A percentile compares a stretch with the other conserved stretches of the same genome.
Evolutionary conservation across 2,113 vertebrate species (phyloP).

Genomic region (Boleophthalmus pectinirostris): DNA sequence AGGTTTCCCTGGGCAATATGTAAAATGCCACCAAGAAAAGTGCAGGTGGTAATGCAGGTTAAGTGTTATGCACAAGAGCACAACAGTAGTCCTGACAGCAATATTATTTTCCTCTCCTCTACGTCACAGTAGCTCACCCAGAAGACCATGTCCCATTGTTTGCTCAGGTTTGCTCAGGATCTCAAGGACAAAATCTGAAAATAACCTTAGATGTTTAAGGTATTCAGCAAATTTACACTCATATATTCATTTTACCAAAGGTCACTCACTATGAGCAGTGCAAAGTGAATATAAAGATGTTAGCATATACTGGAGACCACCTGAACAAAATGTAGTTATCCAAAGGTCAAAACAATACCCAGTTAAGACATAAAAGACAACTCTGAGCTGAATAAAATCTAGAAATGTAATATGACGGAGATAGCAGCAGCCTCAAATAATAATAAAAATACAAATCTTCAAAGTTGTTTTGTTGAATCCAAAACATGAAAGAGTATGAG

Average conservation of each 20-base stretch:
- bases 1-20: neutral
- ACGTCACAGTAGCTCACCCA: neutral
- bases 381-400: neutral
- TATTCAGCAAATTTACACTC: neutral
- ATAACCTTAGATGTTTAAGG: neutral
- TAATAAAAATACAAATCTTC: neutral
- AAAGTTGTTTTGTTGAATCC: constrained; percentile 1
- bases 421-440: neutral
- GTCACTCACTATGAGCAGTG: neutral
- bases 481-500: constrained; percentile 1
- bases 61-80: neutral
- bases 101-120: too few relatives aligned
- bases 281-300: neutral
- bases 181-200: neutral
- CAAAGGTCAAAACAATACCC: neutral
- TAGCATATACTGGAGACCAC: neutral
- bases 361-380: neutral
- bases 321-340: neutral
- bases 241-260: neutral
- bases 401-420: neutral
- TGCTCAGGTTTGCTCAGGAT: neutral
- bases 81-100: neutral
- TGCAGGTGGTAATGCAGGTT: neutral
- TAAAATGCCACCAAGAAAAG: neutral
- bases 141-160: neutral